Base-by-base conservation (phyloP, 30 jellyfish, hydroid and myxozoan genomes). In the Pelagia noctiluca region DNA sequence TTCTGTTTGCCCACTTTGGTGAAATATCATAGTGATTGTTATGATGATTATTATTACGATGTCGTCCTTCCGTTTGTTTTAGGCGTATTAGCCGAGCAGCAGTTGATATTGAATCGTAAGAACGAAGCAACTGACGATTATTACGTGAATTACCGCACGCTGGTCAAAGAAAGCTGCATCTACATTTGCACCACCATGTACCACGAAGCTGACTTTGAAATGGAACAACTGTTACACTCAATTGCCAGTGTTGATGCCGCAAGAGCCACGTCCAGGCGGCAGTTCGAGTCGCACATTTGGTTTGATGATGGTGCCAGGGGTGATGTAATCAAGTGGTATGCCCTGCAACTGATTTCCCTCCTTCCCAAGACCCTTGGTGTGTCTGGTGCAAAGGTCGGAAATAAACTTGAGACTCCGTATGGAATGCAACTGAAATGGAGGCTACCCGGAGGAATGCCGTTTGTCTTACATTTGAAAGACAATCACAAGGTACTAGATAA, bases 201-300 rank as follows among this genome's bases (percentile, higher is more conserved):
- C 85, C 98, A 92, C 65, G 98, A 92, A 62, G 97, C 98, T 80
- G 98, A 92, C 48, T 92, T 75, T 65, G 98, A 92, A 76, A 92
- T 92, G 98, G 97, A 92, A 65, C 98, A 92, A 83, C 91, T 92
- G 71, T 82, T 92, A 36, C 92, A 86, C 0, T 92, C 98, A 11
- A 71, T 92, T 25, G 87, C 97, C 50, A 90, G 92, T 35, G 73
- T 92, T 10, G 98, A 92, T 54, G 88, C 84, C 8, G 98, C 98
- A 3, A 35, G 97, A 47, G 65, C 62, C 21, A 83, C 73, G 26
- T 86, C 90, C 12, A 50, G 86, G 54, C 57, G 97, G 57, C 94
- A 75, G 31, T 92, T 92, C 37, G 98, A 92, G 72, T 85, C 97
- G 4, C 98, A 92, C 54, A 48, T 92, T 23, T 92, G 74, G 70